A percentile compares a stretch with the other conserved stretches of the same genome.
phyloP scores from a whole-genome alignment of 2,797 vertebrate genomes.

The Dermochelys coriacea region DNA sequence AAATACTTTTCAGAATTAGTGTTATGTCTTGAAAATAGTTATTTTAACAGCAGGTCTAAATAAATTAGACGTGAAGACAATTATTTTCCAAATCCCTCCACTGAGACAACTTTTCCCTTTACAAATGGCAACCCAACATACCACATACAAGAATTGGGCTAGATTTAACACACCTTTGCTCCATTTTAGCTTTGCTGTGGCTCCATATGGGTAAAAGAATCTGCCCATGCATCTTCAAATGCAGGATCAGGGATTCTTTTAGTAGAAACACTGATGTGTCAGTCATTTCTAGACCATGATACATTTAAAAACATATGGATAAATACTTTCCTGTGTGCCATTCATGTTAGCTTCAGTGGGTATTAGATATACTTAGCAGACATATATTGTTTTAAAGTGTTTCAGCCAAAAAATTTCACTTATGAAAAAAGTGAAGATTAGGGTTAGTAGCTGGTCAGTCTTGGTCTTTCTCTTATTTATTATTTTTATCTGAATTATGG shows the following conservation, averaged over 20 bases:
- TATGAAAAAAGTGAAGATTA: neutral
- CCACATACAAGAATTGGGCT: neutral
- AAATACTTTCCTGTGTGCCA: neutral
- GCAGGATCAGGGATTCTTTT: neutral
- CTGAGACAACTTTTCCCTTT: neutral
- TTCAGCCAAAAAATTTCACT: neutral
- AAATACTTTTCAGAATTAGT: neutral
- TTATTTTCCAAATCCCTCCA: neutral
- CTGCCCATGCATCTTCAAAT: neutral
- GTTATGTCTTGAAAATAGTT: neutral
- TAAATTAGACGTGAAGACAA: neutral
- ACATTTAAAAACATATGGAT: neutral
- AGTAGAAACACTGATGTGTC: neutral
- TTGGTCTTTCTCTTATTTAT: neutral
- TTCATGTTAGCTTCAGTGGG: neutral
- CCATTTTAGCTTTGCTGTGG: neutral
- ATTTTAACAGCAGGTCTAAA: neutral
- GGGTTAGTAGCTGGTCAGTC: neutral
- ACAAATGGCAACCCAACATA: neutral
- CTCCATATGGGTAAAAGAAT: neutral
- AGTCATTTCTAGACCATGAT: neutral
- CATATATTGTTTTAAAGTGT: neutral
- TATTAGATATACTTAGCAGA: neutral
- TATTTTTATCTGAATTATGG: neutral
- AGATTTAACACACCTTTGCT: neutral